Evolutionary conservation across 2,113 vertebrate genomes (phyloP).

Genomic region (Prochilodus magdalenae): DNA sequence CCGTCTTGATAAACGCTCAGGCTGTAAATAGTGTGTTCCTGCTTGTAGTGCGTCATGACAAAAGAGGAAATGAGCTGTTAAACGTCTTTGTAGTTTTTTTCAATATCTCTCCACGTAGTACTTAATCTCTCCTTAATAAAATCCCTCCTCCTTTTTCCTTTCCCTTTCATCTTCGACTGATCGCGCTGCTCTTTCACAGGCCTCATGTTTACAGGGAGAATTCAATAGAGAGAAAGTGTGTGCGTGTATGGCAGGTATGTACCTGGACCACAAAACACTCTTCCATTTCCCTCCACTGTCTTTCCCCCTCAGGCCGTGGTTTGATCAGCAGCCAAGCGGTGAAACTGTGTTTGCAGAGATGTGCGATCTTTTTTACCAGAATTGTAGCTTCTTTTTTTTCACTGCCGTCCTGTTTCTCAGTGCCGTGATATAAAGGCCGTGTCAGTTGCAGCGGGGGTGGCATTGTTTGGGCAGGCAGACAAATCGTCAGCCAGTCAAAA

Average conservation of each 20-base stretch:
- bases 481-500: constrained; percentile 14
- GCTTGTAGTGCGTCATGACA: constrained; percentile 7
- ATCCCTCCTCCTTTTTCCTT: background rate
- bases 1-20: background rate
- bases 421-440: constrained; percentile 16
- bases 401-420: too few species aligned
- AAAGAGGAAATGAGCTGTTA: too few species aligned
- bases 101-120: constrained; percentile 50
- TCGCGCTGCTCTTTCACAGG: background rate
- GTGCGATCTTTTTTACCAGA: constrained; percentile 18
- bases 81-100: constrained; percentile 44
- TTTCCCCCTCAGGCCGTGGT: constrained; percentile 41
- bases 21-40: constrained; percentile 52
- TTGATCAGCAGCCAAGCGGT: too few species aligned
- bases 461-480: constrained; percentile 9
- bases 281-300: too few species aligned
- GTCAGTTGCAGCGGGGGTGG: constrained; percentile 15
- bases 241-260: constrained; percentile 5
- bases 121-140: background rate
- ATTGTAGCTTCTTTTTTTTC: constrained; percentile 14
- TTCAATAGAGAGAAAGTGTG: constrained; percentile 6
- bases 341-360: constrained; percentile 31
- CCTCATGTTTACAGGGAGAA: constrained; percentile 11
- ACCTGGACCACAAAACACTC: constrained; percentile 46
- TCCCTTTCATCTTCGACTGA: background rate